Evolutionary conservation across 2,888 invertebrate genomes (phyloP).

Genomic region (Nomada fucata): DNA sequence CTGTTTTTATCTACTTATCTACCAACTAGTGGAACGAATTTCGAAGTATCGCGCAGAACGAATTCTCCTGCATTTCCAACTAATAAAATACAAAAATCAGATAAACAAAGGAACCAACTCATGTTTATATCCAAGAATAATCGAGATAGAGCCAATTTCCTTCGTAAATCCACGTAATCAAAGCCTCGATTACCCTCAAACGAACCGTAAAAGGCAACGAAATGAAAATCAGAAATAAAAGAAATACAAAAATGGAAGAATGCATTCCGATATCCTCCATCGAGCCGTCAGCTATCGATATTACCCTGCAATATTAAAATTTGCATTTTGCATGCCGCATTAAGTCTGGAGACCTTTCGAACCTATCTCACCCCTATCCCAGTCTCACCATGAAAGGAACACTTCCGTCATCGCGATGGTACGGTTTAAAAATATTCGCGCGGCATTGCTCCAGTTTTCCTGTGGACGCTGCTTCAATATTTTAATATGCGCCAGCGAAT

Average conservation of each 20-base stretch:
- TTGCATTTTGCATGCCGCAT: slow-evolving; percentile 36
- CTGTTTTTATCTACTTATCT: too few species aligned
- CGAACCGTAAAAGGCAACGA: too few species aligned
- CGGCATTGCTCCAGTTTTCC: slow-evolving; percentile 53
- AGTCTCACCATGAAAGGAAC: slow-evolving; percentile 37
- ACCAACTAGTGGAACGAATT: too few species aligned
- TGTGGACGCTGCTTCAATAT: slow-evolving; percentile 21
- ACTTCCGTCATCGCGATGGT: slow-evolving; percentile 45
- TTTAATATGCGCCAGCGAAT: slow-evolving; percentile 44
- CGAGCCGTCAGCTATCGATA: slow-evolving; percentile 15
- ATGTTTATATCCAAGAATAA: too few species aligned
- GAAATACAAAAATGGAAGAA: neutral
- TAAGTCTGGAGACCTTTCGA: slow-evolving; percentile 39
- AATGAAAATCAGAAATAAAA: neutral
- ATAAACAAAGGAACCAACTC: too few species aligned
- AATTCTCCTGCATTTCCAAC: too few species aligned
- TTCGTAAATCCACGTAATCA: neutral
- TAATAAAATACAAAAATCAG: too few species aligned
- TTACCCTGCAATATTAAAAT: slow-evolving; percentile 30
- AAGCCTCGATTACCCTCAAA: too few species aligned
- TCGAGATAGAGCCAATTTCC: too few species aligned
- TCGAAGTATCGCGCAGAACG: too few species aligned
- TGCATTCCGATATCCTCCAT: neutral
- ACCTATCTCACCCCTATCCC: slow-evolving; percentile 6
- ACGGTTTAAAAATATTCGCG: slow-evolving; percentile 57